Percentiles rank a stretch among this genome's conserved stretches.
phyloP scores from a whole-genome alignment of 1,140 invertebrate species.

The Frieseomelitta varia region DNA sequence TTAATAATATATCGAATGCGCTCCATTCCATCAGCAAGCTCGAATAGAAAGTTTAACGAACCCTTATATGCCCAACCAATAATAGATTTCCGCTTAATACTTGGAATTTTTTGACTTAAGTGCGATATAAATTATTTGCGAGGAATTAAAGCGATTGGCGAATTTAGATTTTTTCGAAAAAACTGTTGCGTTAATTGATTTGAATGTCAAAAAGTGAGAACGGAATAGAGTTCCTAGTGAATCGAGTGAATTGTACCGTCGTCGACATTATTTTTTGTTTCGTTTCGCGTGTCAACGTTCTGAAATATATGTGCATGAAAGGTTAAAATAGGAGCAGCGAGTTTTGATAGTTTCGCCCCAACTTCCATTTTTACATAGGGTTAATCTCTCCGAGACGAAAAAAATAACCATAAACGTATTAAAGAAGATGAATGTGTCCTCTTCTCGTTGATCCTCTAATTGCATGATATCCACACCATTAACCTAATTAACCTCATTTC shows the following conservation, averaged over 20 bases:
- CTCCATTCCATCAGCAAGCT: conserved; percentile 18
- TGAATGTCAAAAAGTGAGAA: background rate
- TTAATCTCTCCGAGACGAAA: conserved; percentile 62
- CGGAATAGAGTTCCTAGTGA: background rate
- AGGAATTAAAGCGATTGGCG: background rate
- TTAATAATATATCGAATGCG: conserved; percentile 70
- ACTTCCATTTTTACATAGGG: conserved; percentile 2
- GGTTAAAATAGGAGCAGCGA: conserved; percentile 65
- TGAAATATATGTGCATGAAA: conserved; percentile 66
- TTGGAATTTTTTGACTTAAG: conserved; percentile 27
- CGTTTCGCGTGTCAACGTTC: conserved; percentile 64
- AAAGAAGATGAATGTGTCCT: conserved; percentile 62
- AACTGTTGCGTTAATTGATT: background rate
- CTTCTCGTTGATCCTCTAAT: background rate
- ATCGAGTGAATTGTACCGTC: background rate
- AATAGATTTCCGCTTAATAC: conserved; percentile 9
- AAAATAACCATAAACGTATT: conserved; percentile 72
- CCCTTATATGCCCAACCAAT: background rate
- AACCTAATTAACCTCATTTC: too few relatives aligned
- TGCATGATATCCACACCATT: background rate
- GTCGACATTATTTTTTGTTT: conserved; percentile 15
- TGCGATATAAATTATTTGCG: background rate
- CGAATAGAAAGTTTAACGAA: background rate
- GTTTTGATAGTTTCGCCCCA: conserved; percentile 65
- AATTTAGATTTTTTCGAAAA: background rate